phyloP scores from a whole-genome alignment of 2,797 vertebrate genomes.

The Chiloscyllium punctatum region DNA sequence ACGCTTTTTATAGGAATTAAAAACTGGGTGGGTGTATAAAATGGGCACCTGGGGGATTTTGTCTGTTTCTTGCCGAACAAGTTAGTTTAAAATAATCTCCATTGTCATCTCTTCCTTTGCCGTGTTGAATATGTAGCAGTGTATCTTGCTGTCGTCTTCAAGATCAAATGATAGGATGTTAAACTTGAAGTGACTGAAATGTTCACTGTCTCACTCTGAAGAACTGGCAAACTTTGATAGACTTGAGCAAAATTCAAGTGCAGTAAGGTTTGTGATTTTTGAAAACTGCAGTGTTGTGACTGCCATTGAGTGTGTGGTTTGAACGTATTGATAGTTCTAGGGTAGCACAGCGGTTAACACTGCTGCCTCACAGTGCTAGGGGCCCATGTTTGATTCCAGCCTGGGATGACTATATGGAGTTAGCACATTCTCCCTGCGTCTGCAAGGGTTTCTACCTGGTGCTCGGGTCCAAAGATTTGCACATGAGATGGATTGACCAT shows the following conservation, averaged over 20 bases:
- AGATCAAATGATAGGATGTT: neutral
- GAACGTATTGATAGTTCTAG: neutral
- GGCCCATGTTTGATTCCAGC: no score
- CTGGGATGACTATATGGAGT: no score
- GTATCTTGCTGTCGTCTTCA: neutral
- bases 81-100: neutral
- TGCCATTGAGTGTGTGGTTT: neutral
- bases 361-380: no score
- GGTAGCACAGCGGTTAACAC: no score
- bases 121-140: neutral
- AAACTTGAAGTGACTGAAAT: neutral
- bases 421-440: no score
- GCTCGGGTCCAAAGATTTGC: no score
- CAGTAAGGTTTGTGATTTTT: neutral
- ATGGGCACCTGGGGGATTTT: neutral
- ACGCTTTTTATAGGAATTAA: neutral
- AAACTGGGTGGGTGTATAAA: neutral
- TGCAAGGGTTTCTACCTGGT: no score
- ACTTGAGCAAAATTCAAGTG: neutral
- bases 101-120: neutral
- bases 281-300: neutral
- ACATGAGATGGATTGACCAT: no score
- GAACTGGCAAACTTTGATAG: neutral
- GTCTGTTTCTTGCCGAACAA: no score
- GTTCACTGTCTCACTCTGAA: neutral